Evolutionary conservation across 2,797 vertebrate species (phyloP), one percentile per base, ranked within the genome.

Genomic region (Selene dorsalis): DNA sequence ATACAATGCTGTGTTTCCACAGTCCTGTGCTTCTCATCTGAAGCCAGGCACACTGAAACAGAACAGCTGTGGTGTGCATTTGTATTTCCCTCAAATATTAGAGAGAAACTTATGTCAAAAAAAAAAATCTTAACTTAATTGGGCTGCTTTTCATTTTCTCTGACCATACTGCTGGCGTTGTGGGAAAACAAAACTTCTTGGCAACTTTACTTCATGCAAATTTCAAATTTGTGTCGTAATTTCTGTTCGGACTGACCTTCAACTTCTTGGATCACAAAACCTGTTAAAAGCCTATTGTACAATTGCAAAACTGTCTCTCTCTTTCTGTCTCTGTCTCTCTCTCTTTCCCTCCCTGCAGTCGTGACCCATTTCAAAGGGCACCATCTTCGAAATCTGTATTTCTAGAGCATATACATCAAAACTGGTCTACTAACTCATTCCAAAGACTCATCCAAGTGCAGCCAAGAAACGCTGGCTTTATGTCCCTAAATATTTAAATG

Each of bases 191-290:
- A 82, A 69, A 65, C 8, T 0, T 60, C 38, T 43, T 38, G 30
- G 22, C 48, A 35, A 22, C 61, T 78, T 26, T n/a, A 69, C 30
- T 52, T 69, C 50, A 22, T 69, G 11, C 41, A 45, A 22, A 78
- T 78, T 72, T 61, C 55, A 78, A 58, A 56, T 66, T 50, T 41
- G 38, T 55, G 14, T 60, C 52, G 22, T 68, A 64, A 83, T 86
- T 79, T 79, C 71, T 66, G 11, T 63, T 8, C 20, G 30, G 57
- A 73, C 56, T 66, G 28, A 69, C 53, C 86, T 71, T 30, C 60
- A 78, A 70, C 64, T 68, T 74, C 50, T 63, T 17, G 6, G 69
- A 61, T 12, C n/a, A 12, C 6, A 65, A 85, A 89, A 79, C 53
- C 65, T 77, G 70, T 67, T 72, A 63, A 11, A 77, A 74, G 72